Base-by-base conservation (phyloP, 2,113 vertebrate species). In the Misgurnus anguillicaudatus region DNA sequence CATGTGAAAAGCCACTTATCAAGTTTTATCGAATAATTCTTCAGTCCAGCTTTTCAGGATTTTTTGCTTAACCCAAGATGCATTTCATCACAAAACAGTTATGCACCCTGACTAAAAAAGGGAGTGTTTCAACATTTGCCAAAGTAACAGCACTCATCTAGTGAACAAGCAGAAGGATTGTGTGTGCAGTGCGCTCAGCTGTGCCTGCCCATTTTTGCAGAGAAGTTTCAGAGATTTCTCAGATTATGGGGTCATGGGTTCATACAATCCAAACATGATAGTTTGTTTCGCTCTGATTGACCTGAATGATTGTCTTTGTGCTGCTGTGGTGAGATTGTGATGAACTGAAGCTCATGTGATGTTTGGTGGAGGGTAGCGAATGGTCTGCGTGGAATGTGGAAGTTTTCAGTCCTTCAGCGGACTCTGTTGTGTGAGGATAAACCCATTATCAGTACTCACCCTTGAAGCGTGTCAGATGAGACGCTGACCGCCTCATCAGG, bases 321-420 rank as follows among this genome's bases (percentile, higher is more conserved):
- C 58, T 36, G 31, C 67, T 41, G n/a, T 2, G 39, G 57, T 41
- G 31, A 61, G 55, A 45, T 61, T 60, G 65, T 61, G 65, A 78
- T 53, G 66, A 72, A 67, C 57, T 79, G 58, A 63, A 63, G 77
- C 67, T 79, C 77, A 79, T 79, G 77, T 79, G 77, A 79, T 79
- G 45, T 24, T n/a, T 36, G 60, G 19, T 55, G 8, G 60, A 51
- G 67, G n/a, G 55, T 57, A 63, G 58, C 36, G 4, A 61, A 41
- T 17, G 31, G 65, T 78, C 45, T 41, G 45, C 10, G 31, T 47
- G 45, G 41, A 51, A 62, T 74, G 13, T 74, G 17, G 31, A 76
- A 9, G 60, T 51, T 61, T 64, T 36, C 16, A 19, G 61, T 47
- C 24, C 42, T 36, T 16, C 16, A 51, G 24, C 3, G 4, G 39